These are phyloP conservation scores for Melanerpes aurifrons DNA, from an alignment of 2,113 vertebrate genomes.

Conservation along the genomic window DNA sequence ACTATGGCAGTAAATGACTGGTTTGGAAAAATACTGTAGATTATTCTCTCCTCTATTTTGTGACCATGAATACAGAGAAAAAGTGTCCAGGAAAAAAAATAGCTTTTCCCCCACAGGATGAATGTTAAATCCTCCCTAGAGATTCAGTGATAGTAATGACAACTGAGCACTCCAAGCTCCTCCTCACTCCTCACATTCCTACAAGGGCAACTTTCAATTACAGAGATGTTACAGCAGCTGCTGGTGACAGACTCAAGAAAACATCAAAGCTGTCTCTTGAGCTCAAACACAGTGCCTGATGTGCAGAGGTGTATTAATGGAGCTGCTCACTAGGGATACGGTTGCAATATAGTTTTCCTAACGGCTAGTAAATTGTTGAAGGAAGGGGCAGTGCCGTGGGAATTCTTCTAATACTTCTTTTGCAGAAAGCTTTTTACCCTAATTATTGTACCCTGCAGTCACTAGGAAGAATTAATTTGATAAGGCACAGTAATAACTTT, in stretches of 20 bases:
- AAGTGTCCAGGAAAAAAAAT: not conserved
- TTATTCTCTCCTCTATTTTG: not conserved
- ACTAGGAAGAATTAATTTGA: not conserved
- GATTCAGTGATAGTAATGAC: not conserved
- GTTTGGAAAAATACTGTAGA: not conserved
- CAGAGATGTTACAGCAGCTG: not conserved
- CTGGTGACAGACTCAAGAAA: conserved; percentile 13
- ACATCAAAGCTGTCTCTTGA: not conserved
- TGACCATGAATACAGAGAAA: not conserved
- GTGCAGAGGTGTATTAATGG: not conserved
- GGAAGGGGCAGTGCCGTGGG: not conserved
- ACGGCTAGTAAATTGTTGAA: not conserved
- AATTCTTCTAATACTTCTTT: not conserved
- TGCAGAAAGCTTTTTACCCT: not conserved
- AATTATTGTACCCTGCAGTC: not conserved
- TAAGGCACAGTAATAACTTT: not conserved
- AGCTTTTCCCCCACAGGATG: not conserved
- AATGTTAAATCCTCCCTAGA: conserved; percentile 12
- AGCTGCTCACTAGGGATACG: not conserved
- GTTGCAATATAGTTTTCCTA: not conserved
- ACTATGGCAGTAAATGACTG: not conserved
- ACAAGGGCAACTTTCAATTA: conserved; percentile 37
- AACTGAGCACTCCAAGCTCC: not conserved
- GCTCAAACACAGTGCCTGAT: not conserved
- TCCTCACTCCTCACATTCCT: conserved; percentile 7